Conservation (phyloP, 64 coral and sea anemone species). For the Pocillopora verrucosa region DNA sequence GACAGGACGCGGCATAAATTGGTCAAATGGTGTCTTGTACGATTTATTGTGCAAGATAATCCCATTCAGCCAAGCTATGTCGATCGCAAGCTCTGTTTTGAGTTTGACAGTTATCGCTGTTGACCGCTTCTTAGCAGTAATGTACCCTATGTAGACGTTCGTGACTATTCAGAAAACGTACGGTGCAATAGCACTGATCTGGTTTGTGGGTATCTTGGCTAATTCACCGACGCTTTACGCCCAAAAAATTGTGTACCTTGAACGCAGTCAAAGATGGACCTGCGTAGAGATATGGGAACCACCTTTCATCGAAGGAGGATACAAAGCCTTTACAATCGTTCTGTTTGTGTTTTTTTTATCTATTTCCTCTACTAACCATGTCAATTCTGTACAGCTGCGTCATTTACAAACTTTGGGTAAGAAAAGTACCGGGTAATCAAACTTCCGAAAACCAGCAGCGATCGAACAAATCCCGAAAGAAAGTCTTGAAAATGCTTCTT, state of each 20-base stretch:
- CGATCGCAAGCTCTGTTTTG: no score
- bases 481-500: conserved; percentile 77
- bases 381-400: conserved; percentile 57
- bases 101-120: no score
- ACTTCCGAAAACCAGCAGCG: conserved; percentile 69
- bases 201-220: conserved; percentile 49
- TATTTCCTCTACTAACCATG: conserved; percentile 61
- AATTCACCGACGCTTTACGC: conserved; percentile 58
- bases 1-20: background rate
- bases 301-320: background rate
- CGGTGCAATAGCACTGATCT: conserved; percentile 54
- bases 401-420: conserved; percentile 79
- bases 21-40: conserved; percentile 35
- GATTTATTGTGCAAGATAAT: conserved; percentile 49
- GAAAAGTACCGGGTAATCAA: conserved; percentile 81
- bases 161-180: conserved; percentile 59
- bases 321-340: conserved; percentile 61
- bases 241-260: background rate
- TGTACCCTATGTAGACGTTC: conserved; percentile 50
- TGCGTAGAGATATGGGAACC: conserved; percentile 67
- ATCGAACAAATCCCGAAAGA: conserved; percentile 72
- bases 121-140: no score
- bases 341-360: conserved; percentile 75
- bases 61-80: no score
- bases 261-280: background rate